Conservation (phyloP, 2,888 invertebrate genomes). For the Scaptomyza caliginosa region DNA sequence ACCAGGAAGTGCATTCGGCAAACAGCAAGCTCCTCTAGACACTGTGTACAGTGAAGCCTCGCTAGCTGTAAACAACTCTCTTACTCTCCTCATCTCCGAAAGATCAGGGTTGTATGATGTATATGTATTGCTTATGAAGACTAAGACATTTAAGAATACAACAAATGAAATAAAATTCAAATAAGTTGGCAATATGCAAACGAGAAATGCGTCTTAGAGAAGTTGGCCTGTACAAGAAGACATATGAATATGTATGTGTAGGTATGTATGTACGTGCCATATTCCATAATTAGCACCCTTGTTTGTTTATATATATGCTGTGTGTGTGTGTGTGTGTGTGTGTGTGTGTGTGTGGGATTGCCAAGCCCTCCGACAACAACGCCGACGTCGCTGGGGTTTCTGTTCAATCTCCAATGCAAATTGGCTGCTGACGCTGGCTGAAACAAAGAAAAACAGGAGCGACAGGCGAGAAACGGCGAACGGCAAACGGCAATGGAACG, state of each 20-base stretch:
- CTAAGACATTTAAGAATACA: too few species aligned
- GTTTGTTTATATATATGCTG: slow-evolving; percentile 4
- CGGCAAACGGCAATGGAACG: background rate
- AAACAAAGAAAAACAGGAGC: slow-evolving; percentile 48
- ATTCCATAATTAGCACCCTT: slow-evolving; percentile 33
- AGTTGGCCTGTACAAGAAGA: background rate
- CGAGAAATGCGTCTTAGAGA: background rate
- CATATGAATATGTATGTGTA: background rate
- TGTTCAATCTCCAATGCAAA: slow-evolving; percentile 48
- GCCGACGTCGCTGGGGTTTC: slow-evolving; percentile 13
- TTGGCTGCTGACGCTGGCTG: slow-evolving; percentile 39
- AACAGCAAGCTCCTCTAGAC: background rate
- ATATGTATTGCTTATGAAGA: background rate
- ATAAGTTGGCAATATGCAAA: background rate
- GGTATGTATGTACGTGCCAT: background rate
- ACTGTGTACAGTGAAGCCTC: background rate
- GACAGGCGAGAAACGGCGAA: background rate
- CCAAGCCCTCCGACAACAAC: slow-evolving; percentile 20
- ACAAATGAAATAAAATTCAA: background rate
- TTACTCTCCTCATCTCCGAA: too few species aligned
- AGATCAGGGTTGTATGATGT: too few species aligned
- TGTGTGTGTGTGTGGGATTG: background rate
- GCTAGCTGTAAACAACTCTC: background rate
- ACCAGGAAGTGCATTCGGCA: background rate
- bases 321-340: slow-evolving; percentile 1